Evolutionary conservation across 2,888 invertebrate species (phyloP).

Genomic region (Drosophila sordidula): DNA sequence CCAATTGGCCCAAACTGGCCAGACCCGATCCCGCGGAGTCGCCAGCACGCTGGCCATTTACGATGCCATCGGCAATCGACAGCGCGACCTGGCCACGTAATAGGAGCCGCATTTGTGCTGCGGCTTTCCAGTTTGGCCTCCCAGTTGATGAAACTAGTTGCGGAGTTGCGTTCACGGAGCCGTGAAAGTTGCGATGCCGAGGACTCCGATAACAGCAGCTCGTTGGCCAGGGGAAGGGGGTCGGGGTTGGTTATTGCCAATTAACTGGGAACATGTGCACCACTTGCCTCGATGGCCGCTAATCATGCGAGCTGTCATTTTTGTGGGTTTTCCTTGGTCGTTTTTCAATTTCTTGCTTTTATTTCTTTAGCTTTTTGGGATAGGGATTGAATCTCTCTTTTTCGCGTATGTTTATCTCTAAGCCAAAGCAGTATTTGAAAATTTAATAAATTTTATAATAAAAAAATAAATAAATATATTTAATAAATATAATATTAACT

Average conservation of each 20-base stretch:
- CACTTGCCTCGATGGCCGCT: conserved; percentile 22
- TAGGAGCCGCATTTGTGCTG: conserved; percentile 15
- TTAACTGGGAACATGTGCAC: conserved; percentile 32
- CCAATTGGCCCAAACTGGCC: conserved; percentile 57
- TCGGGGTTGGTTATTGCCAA: conserved; percentile 5
- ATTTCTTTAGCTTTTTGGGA: not conserved
- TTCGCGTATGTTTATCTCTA: too few relatives aligned
- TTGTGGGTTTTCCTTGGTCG: conserved; percentile 1
- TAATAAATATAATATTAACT: too few relatives aligned
- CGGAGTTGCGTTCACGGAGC: conserved; percentile 23
- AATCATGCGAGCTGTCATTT: conserved; percentile 21
- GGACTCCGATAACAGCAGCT: conserved; percentile 8
- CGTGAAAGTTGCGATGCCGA: conserved; percentile 48
- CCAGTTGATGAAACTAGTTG: conserved; percentile 39
- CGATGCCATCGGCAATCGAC: conserved; percentile 17
- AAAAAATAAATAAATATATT: too few relatives aligned
- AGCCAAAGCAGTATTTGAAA: too few relatives aligned
- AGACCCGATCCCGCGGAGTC: conserved; percentile 54
- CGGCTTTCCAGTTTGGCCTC: conserved; percentile 33
- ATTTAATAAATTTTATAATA: too few relatives aligned
- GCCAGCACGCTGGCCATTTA: conserved; percentile 46
- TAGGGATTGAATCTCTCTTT: too few relatives aligned
- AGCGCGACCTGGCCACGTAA: conserved; percentile 34
- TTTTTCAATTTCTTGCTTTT: not conserved
- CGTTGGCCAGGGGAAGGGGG: not conserved